These are phyloP conservation scores for Rhadina sibilatrix DNA, from an alignment of 2,113 vertebrate genomes.

Conservation along the genomic window DNA sequence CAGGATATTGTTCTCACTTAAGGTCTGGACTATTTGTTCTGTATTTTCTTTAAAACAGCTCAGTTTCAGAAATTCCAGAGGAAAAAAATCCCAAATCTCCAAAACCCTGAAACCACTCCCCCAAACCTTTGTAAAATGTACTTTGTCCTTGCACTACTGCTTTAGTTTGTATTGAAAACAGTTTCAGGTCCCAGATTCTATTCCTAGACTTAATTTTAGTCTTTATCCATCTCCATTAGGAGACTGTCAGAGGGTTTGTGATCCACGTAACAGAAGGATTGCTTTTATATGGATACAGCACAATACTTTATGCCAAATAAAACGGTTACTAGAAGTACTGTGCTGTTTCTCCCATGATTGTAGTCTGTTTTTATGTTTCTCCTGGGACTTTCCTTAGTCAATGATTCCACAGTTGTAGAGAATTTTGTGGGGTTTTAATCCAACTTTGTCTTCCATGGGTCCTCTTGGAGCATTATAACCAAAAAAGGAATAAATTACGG, in stretches of 20 bases:
- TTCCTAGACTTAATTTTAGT: neutral
- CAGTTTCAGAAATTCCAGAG: neutral
- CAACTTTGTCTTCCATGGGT: neutral
- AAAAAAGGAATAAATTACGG: neutral
- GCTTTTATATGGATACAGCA: neutral
- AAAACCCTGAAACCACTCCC: neutral
- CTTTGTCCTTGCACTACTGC: neutral
- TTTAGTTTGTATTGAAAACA: neutral
- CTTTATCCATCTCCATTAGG: neutral
- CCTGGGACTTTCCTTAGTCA: neutral
- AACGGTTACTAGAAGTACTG: neutral
- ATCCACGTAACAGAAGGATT: neutral
- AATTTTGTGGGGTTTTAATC: neutral
- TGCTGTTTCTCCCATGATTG: neutral
- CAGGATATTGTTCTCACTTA: neutral
- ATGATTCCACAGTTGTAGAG: neutral
- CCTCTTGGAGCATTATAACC: neutral
- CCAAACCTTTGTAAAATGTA: neutral
- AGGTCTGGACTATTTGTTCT: neutral
- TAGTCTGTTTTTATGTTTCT: neutral
- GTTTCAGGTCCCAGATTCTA: neutral
- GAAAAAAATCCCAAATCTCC: neutral
- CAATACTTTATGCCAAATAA: neutral
- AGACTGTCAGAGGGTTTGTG: neutral
- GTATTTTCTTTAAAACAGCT: neutral